Percentiles rank a stretch among this genome's conserved stretches.
Evolutionary conservation across 2,888 invertebrate species (phyloP).

Genomic region (Cataglyphis cursor): DNA sequence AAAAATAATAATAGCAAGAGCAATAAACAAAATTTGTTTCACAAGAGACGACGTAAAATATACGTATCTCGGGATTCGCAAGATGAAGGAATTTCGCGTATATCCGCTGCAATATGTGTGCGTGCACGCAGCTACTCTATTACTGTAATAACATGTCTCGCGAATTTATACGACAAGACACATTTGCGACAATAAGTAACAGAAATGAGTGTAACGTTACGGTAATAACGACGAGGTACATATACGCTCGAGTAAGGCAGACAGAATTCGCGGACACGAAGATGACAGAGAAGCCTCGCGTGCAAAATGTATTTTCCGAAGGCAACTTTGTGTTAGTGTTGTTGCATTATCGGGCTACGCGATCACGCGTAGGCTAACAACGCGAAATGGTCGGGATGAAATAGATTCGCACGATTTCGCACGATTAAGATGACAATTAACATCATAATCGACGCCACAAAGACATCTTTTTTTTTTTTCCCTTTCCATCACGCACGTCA

Average conservation of each 20-base stretch:
- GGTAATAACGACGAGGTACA: constrained; percentile 50
- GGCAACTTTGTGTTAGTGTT: constrained; percentile 59
- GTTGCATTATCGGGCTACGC: constrained; percentile 60
- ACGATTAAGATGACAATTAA: constrained; percentile 44
- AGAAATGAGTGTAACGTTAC: constrained; percentile 66
- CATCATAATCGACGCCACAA: constrained; percentile 25
- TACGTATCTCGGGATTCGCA: not conserved
- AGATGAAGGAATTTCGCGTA: constrained; percentile 26
- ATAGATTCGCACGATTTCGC: constrained; percentile 53
- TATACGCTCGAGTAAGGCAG: constrained; percentile 30
- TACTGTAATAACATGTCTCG: constrained; percentile 66
- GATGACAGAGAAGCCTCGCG: constrained; percentile 55
- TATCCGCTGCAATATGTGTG: constrained; percentile 25
- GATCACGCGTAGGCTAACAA: constrained; percentile 68
- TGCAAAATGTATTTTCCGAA: constrained; percentile 59
- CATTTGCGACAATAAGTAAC: constrained; percentile 71
- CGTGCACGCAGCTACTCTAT: constrained; percentile 48
- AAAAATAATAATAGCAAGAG: not conserved
- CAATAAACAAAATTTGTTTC: not conserved
- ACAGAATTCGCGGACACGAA: constrained; percentile 64
- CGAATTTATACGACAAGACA: constrained; percentile 74
- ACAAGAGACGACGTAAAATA: not conserved
- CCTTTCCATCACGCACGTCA: constrained; percentile 2
- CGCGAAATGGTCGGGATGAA: constrained; percentile 52
- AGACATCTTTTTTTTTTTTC: not conserved